A percentile compares a stretch with the other conserved stretches of the same genome.
Evolutionary conservation across 2,113 vertebrate genomes (phyloP).

Genomic region (Oncorhynchus tshawytscha): DNA sequence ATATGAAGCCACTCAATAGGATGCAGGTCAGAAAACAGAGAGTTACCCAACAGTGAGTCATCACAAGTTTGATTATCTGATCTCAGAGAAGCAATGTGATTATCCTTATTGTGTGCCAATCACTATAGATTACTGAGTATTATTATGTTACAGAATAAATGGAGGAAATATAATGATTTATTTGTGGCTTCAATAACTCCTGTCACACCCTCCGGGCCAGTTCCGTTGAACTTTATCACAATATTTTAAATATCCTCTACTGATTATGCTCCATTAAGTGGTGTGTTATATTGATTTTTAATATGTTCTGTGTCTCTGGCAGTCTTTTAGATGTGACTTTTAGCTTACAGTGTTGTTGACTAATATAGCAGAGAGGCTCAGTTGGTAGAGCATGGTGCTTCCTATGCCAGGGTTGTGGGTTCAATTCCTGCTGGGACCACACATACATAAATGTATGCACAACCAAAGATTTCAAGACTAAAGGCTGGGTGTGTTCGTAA

Average conservation of each 20-base stretch:
- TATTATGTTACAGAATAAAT: background rate
- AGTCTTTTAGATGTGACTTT: constrained; percentile 13
- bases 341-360: background rate
- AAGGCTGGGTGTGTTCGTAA: too few relatives aligned
- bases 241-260: constrained; percentile 10
- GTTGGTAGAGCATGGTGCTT: too few relatives aligned
- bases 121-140: constrained; percentile 26
- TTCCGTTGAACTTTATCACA: background rate
- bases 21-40: background rate
- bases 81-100: background rate
- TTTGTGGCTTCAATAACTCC: background rate
- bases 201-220: background rate
- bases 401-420: too few relatives aligned
- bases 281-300: background rate
- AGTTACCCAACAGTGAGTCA: background rate
- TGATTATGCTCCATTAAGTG: background rate
- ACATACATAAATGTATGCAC: too few relatives aligned
- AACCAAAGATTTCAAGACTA: too few relatives aligned
- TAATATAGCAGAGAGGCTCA: background rate
- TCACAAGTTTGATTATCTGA: constrained; percentile 13
- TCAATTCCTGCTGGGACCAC: too few relatives aligned
- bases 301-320: background rate
- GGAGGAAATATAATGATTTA: background rate
- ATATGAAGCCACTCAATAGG: background rate
- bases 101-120: constrained; percentile 13